Evolutionary conservation across 2,113 vertebrate species (phyloP).

Genomic region (Myrmecophaga tridactyla): DNA sequence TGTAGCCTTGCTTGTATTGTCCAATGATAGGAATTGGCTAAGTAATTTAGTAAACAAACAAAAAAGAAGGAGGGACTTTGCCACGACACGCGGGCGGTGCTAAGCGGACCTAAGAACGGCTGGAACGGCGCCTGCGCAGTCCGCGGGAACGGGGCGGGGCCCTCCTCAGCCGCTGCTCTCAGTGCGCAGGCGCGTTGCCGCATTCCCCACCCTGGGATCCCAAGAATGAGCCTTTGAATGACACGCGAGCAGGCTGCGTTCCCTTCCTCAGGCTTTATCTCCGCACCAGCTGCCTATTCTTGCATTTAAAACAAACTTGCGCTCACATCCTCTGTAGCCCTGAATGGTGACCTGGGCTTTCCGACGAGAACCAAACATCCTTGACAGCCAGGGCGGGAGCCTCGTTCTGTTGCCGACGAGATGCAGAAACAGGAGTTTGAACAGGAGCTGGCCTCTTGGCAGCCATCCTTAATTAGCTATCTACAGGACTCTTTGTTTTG

Average conservation of each 20-base stretch:
- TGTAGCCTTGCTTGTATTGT: not conserved
- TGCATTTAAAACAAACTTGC: not conserved
- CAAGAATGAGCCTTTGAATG: not conserved
- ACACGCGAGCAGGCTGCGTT: not conserved
- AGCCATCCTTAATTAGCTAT: conserved; percentile 38
- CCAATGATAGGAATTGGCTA: not conserved
- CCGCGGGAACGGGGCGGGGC: rapidly evolving
- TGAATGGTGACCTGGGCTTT: not conserved
- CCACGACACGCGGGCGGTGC: not conserved
- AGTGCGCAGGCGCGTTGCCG: not conserved
- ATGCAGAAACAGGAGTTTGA: no score
- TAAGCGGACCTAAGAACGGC: not conserved
- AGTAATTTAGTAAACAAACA: not conserved
- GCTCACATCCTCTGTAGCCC: not conserved
- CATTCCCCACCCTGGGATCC: not conserved
- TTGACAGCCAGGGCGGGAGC: not conserved
- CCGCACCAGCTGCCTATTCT: not conserved
- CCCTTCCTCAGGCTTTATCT: not conserved
- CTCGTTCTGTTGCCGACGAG: not conserved
- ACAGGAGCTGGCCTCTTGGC: conserved; percentile 25
- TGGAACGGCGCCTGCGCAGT: not conserved
- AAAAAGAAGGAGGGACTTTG: not conserved
- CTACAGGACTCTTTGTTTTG: not conserved
- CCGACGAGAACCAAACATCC: not conserved
- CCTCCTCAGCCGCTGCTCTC: not conserved